Conservation (phyloP, 2,888 invertebrate species). For the Agrotis exclamationis region DNA sequence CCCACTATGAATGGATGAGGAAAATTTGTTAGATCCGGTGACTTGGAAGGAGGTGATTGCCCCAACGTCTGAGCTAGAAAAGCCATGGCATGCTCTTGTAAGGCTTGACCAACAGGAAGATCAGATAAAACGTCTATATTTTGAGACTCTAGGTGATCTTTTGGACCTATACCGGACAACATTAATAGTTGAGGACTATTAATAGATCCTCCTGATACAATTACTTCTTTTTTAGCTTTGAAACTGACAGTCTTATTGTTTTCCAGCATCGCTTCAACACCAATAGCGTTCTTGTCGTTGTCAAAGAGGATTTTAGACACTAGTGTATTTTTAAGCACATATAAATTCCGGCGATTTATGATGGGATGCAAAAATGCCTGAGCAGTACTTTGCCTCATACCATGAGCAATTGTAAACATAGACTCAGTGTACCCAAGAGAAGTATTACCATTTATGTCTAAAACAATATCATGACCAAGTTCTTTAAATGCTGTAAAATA, state of each 20-base stretch:
- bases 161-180: conserved; percentile 87
- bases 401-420: conserved; percentile 83
- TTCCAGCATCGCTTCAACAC: conserved; percentile 77
- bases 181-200: conserved; percentile 86
- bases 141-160: conserved; percentile 72
- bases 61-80: conserved; percentile 65
- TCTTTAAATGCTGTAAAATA: conserved; percentile 63
- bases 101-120: conserved; percentile 83
- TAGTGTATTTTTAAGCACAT: conserved; percentile 82
- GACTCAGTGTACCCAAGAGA: conserved; percentile 84
- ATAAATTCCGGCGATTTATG: conserved; percentile 73
- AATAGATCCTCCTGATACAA: conserved; percentile 84
- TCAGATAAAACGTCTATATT: conserved; percentile 78
- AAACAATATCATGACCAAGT: conserved; percentile 76
- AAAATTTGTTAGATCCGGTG: conserved; percentile 64
- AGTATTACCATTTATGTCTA: conserved; percentile 77
- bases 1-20: conserved; percentile 64
- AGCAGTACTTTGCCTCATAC: conserved; percentile 85
- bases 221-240: conserved; percentile 82
- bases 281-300: conserved; percentile 79
- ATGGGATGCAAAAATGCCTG: conserved; percentile 82
- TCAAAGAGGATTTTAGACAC: conserved; percentile 88
- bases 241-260: conserved; percentile 67
- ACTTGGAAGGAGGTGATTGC: conserved; percentile 72
- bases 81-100: conserved; percentile 83